Conservation (phyloP, 1,140 invertebrate genomes). For the Oedothorax gibbosus region DNA sequence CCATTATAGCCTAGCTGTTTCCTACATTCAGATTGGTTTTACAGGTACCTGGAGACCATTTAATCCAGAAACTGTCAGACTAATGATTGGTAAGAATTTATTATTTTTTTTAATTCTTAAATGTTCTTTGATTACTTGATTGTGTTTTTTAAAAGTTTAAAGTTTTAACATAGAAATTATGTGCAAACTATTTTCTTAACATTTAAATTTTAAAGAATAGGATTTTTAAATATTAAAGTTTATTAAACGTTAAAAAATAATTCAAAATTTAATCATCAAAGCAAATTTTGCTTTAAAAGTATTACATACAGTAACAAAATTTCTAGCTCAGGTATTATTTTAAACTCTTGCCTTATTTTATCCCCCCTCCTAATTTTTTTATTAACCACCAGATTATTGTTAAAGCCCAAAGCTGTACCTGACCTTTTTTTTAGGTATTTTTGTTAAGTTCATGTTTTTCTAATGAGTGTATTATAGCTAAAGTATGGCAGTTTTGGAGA, state of each 20-base stretch:
- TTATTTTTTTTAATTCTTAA: background rate
- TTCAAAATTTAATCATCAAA: no score
- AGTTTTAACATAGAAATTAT: background rate
- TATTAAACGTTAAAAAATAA: background rate
- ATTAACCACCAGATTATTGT: no score
- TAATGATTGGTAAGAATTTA: constrained; percentile 59
- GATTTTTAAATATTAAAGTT: no score
- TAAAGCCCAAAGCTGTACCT: background rate
- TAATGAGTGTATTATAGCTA: background rate
- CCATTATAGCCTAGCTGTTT: background rate
- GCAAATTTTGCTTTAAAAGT: no score
- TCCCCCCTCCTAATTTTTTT: no score
- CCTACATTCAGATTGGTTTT: background rate
- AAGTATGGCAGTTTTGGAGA: background rate
- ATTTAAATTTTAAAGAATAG: background rate
- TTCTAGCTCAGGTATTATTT: background rate
- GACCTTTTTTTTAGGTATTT: background rate
- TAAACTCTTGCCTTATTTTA: no score
- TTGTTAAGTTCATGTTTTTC: background rate
- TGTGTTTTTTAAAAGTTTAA: background rate
- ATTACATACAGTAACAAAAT: no score
- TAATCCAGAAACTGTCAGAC: constrained; percentile 89
- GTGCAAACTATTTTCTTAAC: background rate
- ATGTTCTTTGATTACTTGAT: background rate
- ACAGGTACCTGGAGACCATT: constrained; percentile 91